Percentiles rank a stretch among this genome's conserved stretches.
Conservation (phyloP, 2,888 invertebrate species). For the Ceriagrion tenellum region DNA sequence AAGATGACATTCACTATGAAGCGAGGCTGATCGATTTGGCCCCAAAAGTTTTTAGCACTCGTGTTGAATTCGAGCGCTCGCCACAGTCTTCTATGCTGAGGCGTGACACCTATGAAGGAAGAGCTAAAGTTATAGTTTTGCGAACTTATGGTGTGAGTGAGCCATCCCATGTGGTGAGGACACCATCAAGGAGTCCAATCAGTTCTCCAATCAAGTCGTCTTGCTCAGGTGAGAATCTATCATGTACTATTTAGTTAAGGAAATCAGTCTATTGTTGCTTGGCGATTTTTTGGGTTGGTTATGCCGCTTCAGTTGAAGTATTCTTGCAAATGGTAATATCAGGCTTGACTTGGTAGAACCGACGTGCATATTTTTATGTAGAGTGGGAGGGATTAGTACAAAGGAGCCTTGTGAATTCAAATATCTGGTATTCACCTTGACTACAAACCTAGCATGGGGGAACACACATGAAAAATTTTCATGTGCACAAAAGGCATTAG, state of each 20-base stretch:
- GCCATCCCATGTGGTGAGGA: background rate
- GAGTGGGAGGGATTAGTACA: too few relatives aligned
- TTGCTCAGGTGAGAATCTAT: background rate
- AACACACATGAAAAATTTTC: too few relatives aligned
- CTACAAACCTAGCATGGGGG: too few relatives aligned
- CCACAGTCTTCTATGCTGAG: background rate
- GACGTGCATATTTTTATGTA: too few relatives aligned
- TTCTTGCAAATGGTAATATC: too few relatives aligned
- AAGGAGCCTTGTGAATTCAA: too few relatives aligned
- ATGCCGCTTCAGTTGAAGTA: too few relatives aligned
- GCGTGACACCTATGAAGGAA: constrained; percentile 17
- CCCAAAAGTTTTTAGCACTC: background rate
- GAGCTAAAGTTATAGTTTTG: background rate
- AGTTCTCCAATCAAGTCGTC: background rate
- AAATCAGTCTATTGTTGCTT: background rate
- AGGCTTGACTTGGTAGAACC: too few relatives aligned
- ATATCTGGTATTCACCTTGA: too few relatives aligned
- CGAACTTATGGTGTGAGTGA: background rate
- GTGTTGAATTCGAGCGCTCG: constrained; percentile 9
- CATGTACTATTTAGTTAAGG: background rate
- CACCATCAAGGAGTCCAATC: background rate
- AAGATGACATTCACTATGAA: constrained; percentile 22
- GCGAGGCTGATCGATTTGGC: constrained; percentile 28
- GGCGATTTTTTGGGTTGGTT: too few relatives aligned
- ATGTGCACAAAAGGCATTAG: too few relatives aligned